These are phyloP conservation scores for Nesidiocoris tenuis DNA, from an alignment of 2,888 invertebrate species.

Conservation along the genomic window DNA sequence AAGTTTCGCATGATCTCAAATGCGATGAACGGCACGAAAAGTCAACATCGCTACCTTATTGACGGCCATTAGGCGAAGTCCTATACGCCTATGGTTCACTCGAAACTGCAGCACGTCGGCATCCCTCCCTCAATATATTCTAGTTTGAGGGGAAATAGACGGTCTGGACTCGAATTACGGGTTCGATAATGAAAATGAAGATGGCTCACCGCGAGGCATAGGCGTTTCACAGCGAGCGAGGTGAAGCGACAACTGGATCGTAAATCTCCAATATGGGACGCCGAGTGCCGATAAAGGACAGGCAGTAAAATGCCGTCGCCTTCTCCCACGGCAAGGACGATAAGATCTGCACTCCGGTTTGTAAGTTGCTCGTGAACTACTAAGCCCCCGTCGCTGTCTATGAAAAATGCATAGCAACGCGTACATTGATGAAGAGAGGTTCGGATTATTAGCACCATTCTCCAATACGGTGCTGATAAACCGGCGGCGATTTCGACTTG, in stretches of 20 bases:
- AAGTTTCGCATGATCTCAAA: no score
- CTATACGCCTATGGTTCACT: no score
- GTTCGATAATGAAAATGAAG: neutral
- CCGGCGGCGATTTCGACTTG: no score
- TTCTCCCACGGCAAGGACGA: neutral
- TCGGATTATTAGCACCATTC: no score
- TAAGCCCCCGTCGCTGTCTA: neutral
- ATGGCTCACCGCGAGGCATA: neutral
- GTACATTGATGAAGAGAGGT: no score
- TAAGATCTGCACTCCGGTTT: neutral
- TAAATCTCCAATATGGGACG: slow-evolving; percentile 9
- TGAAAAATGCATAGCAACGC: neutral
- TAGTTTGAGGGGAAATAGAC: neutral
- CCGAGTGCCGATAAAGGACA: neutral
- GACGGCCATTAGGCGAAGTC: no score
- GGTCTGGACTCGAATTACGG: neutral
- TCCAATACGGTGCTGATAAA: no score
- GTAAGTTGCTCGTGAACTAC: neutral
- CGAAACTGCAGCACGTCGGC: no score
- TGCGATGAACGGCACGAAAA: no score
- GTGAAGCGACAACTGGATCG: slow-evolving; percentile 17
- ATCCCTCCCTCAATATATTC: neutral
- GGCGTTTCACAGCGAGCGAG: neutral
- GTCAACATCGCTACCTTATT: no score
- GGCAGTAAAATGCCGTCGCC: neutral